These are phyloP conservation scores for Macquaria australasica DNA, from an alignment of 2,113 vertebrate species.

Conservation along the genomic window DNA sequence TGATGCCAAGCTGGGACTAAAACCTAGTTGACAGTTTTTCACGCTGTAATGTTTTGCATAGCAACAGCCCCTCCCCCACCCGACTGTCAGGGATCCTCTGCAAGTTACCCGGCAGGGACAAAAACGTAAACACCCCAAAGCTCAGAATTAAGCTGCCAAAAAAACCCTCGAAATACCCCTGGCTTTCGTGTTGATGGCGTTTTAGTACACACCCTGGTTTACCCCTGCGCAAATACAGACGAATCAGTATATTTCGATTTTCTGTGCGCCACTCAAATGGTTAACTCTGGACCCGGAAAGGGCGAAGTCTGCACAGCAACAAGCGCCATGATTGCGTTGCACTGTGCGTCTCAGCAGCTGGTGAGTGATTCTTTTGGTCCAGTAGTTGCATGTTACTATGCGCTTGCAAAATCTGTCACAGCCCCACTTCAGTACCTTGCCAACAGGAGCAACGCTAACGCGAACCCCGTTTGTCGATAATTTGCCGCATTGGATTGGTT, in stretches of 20 bases:
- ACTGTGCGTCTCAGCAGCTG: constrained; percentile 80
- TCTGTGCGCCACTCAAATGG: constrained; percentile 62
- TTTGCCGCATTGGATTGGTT: constrained; percentile 57
- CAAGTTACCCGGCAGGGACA: constrained; percentile 39
- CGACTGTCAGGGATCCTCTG: constrained; percentile 67
- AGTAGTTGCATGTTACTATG: constrained; percentile 85
- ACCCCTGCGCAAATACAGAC: accelerated
- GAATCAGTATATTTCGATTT: accelerated
- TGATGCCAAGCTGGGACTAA: constrained; percentile 52
- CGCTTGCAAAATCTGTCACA: constrained; percentile 82
- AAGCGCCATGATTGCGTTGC: constrained; percentile 87
- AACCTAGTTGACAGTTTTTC: constrained; percentile 79
- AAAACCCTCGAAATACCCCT: accelerated
- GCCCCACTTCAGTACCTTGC: constrained; percentile 67
- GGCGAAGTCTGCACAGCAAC: constrained; percentile 89
- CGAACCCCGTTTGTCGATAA: constrained; percentile 46
- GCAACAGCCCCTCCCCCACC: constrained; percentile 84
- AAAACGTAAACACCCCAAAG: constrained; percentile 61
- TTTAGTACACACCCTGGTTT: accelerated
- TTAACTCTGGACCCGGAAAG: constrained; percentile 81
- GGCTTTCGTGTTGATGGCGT: accelerated
- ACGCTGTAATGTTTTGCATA: constrained; percentile 87
- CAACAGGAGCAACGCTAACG: constrained; percentile 67
- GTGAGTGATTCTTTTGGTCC: constrained; percentile 83
- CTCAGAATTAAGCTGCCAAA: not conserved